Conservation (phyloP, 2,113 vertebrate genomes). For the Arvicanthis niloticus region DNA sequence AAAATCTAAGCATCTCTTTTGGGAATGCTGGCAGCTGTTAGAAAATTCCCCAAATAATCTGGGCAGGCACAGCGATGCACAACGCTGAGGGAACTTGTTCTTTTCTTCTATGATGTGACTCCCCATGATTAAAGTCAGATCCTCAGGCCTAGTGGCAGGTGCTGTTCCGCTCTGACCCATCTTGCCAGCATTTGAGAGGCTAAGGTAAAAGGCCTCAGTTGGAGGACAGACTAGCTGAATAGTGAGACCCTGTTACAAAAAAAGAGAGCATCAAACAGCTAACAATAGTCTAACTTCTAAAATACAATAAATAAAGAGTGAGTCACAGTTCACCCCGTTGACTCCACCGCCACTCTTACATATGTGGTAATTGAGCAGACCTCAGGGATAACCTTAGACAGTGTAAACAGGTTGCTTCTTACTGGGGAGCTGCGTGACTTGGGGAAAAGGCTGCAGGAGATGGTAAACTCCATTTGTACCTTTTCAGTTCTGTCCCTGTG, state of each 20-base stretch:
- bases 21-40: neutral
- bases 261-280: neutral
- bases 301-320: neutral
- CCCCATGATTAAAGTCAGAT: neutral
- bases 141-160: neutral
- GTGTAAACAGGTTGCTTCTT: neutral
- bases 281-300: neutral
- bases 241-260: neutral
- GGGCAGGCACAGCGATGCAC: neutral
- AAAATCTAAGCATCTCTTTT: neutral
- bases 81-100: neutral
- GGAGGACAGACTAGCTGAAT: neutral
- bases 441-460: neutral
- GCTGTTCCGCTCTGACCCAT: neutral
- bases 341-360: no score
- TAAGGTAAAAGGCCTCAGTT: neutral
- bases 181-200: neutral
- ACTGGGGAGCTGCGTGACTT: neutral
- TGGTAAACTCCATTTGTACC: neutral
- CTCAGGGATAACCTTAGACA: neutral
- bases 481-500: neutral
- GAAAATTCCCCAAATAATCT: neutral
- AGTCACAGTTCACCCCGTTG: neutral
- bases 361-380: fast-evolving
- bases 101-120: neutral